Evolutionary conservation across 2,797 vertebrate genomes (phyloP).

Genomic region (Sebastolobus alascanus): DNA sequence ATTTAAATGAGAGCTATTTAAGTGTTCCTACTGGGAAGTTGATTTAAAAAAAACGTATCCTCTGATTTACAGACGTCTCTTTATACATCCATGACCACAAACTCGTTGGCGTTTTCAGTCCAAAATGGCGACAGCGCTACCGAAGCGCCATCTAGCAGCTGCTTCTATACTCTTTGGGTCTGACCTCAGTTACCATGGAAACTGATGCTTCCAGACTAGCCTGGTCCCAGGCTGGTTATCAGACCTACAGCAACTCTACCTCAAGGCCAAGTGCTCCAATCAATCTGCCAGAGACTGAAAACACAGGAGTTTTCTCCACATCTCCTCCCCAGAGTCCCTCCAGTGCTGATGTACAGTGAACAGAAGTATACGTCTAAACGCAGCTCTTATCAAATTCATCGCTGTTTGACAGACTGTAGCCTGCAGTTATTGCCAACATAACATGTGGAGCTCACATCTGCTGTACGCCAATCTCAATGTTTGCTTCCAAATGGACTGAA

Average conservation of each 20-base stretch:
- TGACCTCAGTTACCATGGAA: neutral
- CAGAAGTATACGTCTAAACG: neutral
- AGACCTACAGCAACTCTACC: neutral
- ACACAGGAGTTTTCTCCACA: neutral
- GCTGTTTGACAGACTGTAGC: neutral
- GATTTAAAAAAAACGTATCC: accelerated
- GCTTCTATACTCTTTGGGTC: neutral
- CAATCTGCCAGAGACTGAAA: neutral
- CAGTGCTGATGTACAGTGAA: neutral
- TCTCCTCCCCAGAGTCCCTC: neutral
- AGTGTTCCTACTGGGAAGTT: too few species aligned
- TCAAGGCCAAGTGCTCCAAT: neutral
- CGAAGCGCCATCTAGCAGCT: too few species aligned
- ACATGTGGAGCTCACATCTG: neutral
- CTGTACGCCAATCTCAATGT: neutral
- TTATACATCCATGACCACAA: accelerated
- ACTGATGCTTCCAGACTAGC: neutral
- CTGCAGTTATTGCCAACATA: neutral
- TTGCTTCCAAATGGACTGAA: neutral
- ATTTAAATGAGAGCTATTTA: too few species aligned
- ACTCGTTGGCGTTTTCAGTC: accelerated
- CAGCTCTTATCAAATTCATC: neutral
- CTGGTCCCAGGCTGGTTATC: neutral
- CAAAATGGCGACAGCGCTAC: too few species aligned
- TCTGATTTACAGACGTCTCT: too few species aligned